A percentile compares a stretch with the other conserved stretches of the same genome.
These are phyloP conservation scores for Seriola dumerili DNA, from an alignment of 2,113 vertebrate species.

Conservation along the genomic window DNA sequence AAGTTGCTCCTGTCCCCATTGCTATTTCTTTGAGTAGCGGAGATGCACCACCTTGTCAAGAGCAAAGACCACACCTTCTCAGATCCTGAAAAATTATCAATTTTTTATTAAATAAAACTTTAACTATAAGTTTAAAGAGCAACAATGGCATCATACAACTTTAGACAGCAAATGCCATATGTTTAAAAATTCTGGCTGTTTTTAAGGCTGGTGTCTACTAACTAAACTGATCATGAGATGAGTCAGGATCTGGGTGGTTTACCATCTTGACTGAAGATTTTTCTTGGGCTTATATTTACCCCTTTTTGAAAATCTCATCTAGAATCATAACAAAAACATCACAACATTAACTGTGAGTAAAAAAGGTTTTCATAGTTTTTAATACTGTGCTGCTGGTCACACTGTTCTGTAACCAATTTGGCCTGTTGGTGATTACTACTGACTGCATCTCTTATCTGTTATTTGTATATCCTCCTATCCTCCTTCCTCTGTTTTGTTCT, in stretches of 20 bases:
- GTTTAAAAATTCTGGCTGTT: neutral
- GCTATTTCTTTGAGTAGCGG: neutral
- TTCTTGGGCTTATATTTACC: neutral
- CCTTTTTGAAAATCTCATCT: neutral
- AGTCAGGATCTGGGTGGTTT: neutral
- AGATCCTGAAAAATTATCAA: neutral
- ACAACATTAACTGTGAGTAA: neutral
- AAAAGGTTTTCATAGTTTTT: neutral
- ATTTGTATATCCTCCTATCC: conserved; percentile 12
- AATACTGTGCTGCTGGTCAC: neutral
- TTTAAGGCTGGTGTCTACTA: neutral
- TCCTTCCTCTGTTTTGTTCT: neutral
- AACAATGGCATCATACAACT: no score
- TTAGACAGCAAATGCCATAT: no score
- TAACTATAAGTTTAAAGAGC: no score
- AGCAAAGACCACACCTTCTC: neutral
- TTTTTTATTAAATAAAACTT: neutral
- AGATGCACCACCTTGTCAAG: neutral
- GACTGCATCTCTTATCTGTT: neutral
- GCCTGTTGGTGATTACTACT: neutral
- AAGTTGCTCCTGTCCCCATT: neutral
- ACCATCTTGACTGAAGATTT: neutral
- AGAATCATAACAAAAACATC: neutral
- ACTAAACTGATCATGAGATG: neutral
- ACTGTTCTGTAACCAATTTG: neutral